phyloP scores from a whole-genome alignment of 2,113 vertebrate species.

The Periophthalmus modestus region DNA sequence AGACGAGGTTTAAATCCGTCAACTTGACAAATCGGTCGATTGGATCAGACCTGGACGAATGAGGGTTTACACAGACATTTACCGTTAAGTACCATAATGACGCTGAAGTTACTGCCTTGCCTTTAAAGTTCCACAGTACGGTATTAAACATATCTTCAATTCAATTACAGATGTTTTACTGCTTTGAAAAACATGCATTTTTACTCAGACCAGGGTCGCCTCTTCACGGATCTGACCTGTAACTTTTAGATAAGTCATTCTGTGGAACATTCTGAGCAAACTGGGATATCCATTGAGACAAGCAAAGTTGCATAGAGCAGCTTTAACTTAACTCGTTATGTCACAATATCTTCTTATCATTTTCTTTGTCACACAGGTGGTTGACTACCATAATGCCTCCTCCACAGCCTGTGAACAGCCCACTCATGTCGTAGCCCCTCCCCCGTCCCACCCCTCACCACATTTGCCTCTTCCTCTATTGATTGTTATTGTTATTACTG shows the following conservation, averaged over 20 bases:
- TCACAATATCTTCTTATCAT: no score
- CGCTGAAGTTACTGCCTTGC: neutral
- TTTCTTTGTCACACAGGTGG: neutral
- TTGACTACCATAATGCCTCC: neutral
- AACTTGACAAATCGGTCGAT: no score
- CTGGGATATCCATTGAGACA: no score
- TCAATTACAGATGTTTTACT: neutral
- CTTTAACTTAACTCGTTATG: no score
- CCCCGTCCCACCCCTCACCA: neutral
- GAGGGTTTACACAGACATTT: no score
- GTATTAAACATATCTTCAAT: neutral
- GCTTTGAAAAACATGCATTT: neutral
- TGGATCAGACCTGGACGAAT: no score
- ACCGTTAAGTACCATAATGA: neutral
- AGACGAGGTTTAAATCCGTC: no score
- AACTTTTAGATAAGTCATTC: no score
- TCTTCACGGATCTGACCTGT: no score
- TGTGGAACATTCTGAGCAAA: no score
- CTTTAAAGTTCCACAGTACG: neutral
- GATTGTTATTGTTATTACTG: conserved; percentile 9
- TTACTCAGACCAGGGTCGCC: neutral
- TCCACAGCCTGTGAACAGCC: neutral
- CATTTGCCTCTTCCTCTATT: conserved; percentile 9
- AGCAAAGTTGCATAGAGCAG: no score
- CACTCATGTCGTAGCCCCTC: neutral